phyloP scores from a whole-genome alignment of 2,797 vertebrate species.

The Basileuterus tristriatus region DNA sequence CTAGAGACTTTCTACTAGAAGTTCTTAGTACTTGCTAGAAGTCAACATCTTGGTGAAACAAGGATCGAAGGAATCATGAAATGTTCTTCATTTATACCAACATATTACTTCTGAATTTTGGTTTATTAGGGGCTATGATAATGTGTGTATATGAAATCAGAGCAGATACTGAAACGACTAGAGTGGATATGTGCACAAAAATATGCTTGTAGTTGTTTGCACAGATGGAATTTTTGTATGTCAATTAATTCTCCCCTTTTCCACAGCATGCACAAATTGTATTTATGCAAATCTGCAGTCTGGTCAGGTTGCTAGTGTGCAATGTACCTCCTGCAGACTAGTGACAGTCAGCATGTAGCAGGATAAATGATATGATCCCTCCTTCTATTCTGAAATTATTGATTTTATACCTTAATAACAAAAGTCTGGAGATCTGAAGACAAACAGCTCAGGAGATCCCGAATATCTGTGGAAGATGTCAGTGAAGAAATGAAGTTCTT shows the following conservation, averaged over 20 bases:
- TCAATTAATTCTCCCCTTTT: slow-evolving; percentile 25
- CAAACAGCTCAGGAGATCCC: slow-evolving; percentile 64
- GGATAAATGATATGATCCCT: not conserved
- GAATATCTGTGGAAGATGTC: slow-evolving; percentile 60
- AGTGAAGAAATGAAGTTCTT: slow-evolving; percentile 66
- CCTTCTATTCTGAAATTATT: not conserved
- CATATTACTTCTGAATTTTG: not conserved
- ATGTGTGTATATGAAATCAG: not conserved
- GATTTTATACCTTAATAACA: slow-evolving; percentile 71
- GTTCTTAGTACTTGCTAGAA: not conserved
- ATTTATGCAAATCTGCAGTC: slow-evolving; percentile 45
- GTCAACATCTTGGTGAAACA: not conserved
- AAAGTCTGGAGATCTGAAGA: slow-evolving; percentile 70
- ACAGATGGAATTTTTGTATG: slow-evolving; percentile 39
- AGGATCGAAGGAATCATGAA: not conserved
- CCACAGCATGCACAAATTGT: not conserved
- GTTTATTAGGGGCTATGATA: not conserved
- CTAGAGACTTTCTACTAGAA: not conserved
- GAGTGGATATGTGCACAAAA: not conserved
- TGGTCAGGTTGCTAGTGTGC: slow-evolving; percentile 2
- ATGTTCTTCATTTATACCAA: not conserved
- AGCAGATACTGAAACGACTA: not conserved
- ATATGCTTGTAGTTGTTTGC: not conserved
- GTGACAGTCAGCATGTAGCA: not conserved
- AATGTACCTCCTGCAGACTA: not conserved